Conservation (phyloP, 2,113 vertebrate species). For the Narcine bancroftii region DNA sequence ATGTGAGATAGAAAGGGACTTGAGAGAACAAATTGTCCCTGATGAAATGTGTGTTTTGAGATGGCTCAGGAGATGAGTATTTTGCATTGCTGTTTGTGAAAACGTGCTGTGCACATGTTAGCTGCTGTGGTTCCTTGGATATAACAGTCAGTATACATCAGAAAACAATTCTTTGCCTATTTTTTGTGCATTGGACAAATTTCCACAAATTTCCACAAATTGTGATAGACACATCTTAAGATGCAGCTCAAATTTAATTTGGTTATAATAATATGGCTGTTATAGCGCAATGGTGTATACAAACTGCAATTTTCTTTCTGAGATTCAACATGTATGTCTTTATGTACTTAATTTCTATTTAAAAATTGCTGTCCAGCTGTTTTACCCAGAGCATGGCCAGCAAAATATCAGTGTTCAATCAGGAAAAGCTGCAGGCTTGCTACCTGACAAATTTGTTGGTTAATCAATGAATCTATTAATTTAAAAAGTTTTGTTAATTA, state of each 20-base stretch:
- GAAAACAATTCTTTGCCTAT: background rate
- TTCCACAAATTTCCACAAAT: too few species aligned
- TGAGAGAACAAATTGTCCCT: too few species aligned
- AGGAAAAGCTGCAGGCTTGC: background rate
- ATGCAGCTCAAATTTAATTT: background rate
- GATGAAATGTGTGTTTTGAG: too few species aligned
- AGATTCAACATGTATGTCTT: background rate
- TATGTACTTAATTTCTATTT: background rate
- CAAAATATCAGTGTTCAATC: slow-evolving; percentile 9
- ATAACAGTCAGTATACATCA: background rate
- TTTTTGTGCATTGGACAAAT: too few species aligned
- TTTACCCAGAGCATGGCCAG: background rate
- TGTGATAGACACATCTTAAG: too few species aligned
- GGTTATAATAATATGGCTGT: background rate
- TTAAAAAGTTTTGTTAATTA: slow-evolving; percentile 35
- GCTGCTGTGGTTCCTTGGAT: background rate
- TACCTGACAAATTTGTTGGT: slow-evolving; percentile 34
- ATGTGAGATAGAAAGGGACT: too few species aligned
- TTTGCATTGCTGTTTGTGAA: background rate
- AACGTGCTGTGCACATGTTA: background rate
- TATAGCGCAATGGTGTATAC: background rate
- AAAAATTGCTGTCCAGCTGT: slow-evolving; percentile 2
- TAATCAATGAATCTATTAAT: slow-evolving; percentile 37
- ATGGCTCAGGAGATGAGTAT: too few species aligned
- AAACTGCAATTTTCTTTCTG: background rate